Conservation (phyloP, 2,888 invertebrate genomes). For the Labia minor region DNA sequence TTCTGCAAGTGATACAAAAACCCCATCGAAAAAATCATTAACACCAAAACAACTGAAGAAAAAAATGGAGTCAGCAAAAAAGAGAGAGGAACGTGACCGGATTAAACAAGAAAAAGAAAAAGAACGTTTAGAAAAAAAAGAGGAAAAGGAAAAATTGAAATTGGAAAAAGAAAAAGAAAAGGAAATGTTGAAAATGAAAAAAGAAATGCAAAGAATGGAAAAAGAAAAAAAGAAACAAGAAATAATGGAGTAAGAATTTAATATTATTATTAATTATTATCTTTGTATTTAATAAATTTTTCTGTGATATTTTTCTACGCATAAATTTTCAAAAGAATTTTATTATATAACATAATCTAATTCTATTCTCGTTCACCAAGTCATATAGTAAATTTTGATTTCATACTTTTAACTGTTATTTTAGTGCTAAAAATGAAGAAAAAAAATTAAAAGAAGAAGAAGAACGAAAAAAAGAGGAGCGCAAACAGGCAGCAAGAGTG, state of each 20-base stretch:
- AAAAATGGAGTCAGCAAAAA: conserved; percentile 46
- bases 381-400: too few relatives aligned
- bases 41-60: conserved; percentile 43
- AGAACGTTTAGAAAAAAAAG: conserved; percentile 29
- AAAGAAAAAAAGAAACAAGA: conserved; percentile 35
- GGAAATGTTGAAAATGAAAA: conserved; percentile 23
- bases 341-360: too few relatives aligned
- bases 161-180: conserved; percentile 30
- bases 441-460: conserved; percentile 41
- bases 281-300: too few relatives aligned
- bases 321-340: too few relatives aligned
- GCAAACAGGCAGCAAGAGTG: conserved; percentile 65
- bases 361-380: too few relatives aligned
- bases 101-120: conserved; percentile 35
- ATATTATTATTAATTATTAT: too few relatives aligned
- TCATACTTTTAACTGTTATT: conserved; percentile 22
- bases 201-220: conserved; percentile 30
- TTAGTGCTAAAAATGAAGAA: conserved; percentile 42
- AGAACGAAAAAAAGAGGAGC: conserved; percentile 42
- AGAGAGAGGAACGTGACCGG: conserved; percentile 44
- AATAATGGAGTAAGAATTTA: conserved; percentile 38
- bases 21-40: conserved; percentile 25
- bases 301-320: too few relatives aligned
- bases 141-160: conserved; percentile 38
- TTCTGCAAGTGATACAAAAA: not conserved